phyloP scores from a whole-genome alignment of 2,797 vertebrate species.

The Apodemus agrarius region DNA sequence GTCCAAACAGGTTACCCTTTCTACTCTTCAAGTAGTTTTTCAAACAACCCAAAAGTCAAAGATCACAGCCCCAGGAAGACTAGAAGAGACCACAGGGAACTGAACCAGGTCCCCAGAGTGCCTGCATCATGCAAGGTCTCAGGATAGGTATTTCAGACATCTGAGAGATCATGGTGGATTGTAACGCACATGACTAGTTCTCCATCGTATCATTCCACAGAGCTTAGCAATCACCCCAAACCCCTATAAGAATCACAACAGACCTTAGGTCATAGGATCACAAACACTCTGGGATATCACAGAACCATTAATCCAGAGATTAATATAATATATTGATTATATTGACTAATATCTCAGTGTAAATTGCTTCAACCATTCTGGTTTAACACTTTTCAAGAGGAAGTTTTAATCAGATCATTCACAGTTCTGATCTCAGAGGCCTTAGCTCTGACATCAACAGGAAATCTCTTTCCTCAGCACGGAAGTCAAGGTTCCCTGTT shows the following conservation, averaged over 20 bases:
- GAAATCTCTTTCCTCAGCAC: background rate
- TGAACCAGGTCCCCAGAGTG: background rate
- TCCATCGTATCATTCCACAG: background rate
- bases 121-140: background rate
- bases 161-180: background rate
- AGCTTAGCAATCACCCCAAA: background rate
- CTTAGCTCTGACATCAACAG: background rate
- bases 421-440: background rate
- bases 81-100: background rate
- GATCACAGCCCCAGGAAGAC: background rate
- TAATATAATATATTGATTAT: background rate
- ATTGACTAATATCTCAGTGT: background rate
- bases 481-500: background rate
- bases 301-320: background rate
- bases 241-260: background rate
- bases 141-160: background rate
- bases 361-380: background rate
- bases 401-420: background rate
- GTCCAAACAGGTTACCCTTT: background rate
- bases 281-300: background rate
- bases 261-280: background rate
- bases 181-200: background rate
- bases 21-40: background rate
- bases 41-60: constrained; percentile 11
- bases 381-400: constrained; percentile 34